Evolutionary conservation across 2,113 vertebrate genomes (phyloP).

Genomic region (Mesembrinibis cayennensis): DNA sequence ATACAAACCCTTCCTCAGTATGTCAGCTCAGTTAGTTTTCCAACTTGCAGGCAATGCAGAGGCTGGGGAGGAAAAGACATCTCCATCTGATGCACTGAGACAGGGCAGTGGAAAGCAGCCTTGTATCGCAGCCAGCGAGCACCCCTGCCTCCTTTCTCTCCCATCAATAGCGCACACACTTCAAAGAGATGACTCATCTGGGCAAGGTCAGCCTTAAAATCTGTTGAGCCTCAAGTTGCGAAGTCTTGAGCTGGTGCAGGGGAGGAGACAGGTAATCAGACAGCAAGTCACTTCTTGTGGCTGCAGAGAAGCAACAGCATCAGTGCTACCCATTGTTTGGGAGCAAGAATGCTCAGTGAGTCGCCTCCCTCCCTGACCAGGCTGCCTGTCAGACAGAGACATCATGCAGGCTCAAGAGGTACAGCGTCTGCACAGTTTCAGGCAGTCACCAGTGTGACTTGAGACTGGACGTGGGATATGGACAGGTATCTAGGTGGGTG

Average conservation of each 20-base stretch:
- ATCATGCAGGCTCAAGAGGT: not conserved
- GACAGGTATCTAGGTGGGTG: not conserved
- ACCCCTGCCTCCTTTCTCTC: not conserved
- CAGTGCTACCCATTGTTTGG: not conserved
- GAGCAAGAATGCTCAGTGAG: not conserved
- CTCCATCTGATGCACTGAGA: not conserved
- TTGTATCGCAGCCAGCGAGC: not conserved
- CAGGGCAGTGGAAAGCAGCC: not conserved
- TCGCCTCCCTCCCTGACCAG: fast-evolving
- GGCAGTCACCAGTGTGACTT: not conserved
- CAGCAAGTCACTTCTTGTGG: not conserved
- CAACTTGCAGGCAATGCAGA: not conserved
- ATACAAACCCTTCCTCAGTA: not conserved
- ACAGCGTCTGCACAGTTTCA: not conserved
- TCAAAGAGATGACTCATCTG: not conserved
- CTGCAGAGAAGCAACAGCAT: not conserved
- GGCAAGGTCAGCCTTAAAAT: not conserved
- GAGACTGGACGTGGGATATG: not conserved
- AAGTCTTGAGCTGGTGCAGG: not conserved
- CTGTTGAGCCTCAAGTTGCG: not conserved
- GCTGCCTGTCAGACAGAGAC: not conserved
- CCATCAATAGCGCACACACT: not conserved
- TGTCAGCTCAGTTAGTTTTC: conserved; percentile 6
- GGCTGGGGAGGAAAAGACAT: not conserved
- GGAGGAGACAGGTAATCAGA: not conserved